Percentiles rank a stretch among this genome's conserved stretches.
These are phyloP conservation scores for Syngnathus scovelli DNA, from an alignment of 2,113 vertebrate genomes.

Conservation along the genomic window DNA sequence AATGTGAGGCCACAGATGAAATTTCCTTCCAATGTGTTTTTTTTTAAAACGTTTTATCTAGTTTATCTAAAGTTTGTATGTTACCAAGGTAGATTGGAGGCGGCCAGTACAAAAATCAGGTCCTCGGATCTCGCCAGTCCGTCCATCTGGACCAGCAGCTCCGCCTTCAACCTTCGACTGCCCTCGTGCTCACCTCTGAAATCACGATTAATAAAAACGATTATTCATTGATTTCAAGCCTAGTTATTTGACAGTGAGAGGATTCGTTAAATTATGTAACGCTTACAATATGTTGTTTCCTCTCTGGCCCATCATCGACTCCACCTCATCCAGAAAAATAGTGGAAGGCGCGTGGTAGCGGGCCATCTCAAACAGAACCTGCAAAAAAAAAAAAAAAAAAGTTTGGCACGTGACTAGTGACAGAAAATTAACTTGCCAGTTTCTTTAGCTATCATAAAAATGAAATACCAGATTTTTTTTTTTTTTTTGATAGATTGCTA, in stretches of 20 bases:
- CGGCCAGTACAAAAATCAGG: conserved; percentile 94
- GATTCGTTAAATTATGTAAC: neutral
- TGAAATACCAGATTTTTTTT: too few species aligned
- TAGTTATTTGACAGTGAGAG: neutral
- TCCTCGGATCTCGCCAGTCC: conserved; percentile 88
- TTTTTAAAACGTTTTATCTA: too few species aligned
- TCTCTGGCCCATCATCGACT: conserved; percentile 95
- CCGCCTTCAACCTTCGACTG: conserved; percentile 92
- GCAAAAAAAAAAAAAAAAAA: neutral
- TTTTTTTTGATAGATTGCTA: neutral
- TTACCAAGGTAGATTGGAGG: conserved; percentile 93
- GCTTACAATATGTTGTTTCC: conserved; percentile 78
- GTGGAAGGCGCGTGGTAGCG: conserved; percentile 94
- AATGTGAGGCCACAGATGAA: neutral
- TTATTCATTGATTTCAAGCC: too few species aligned
- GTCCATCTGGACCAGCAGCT: conserved; percentile 97
- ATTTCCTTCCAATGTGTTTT: too few species aligned
- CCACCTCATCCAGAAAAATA: conserved; percentile 96
- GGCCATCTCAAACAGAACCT: conserved; percentile 95
- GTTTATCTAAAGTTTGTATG: neutral
- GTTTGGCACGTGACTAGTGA: neutral
- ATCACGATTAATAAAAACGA: neutral
- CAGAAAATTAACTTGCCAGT: too few species aligned
- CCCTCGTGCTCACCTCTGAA: conserved; percentile 89
- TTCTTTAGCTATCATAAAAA: too few species aligned